phyloP scores from a whole-genome alignment of 64 coral and sea anemone species.

The Stichodactyla mertensii region DNA sequence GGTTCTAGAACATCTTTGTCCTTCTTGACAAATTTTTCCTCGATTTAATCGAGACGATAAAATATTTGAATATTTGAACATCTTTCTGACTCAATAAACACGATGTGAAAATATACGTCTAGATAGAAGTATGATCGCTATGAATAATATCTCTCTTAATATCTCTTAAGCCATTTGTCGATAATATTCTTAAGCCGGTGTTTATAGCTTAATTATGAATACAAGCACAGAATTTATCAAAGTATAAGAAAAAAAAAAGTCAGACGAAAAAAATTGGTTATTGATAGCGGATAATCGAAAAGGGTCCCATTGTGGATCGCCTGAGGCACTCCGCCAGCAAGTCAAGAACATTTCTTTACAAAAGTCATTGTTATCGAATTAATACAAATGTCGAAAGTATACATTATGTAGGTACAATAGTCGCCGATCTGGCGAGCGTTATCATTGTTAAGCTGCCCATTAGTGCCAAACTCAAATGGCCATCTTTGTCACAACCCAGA shows the following conservation, averaged over 20 bases:
- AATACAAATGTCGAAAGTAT: not conserved
- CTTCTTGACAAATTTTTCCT: not conserved
- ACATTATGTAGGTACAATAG: not conserved
- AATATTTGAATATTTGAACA: not conserved
- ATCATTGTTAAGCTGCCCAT: not conserved
- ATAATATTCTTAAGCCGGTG: too few species aligned
- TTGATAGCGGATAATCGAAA: not conserved
- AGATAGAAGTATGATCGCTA: too few species aligned
- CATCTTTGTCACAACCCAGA: too few species aligned
- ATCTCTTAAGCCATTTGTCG: too few species aligned
- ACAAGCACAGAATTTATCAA: not conserved
- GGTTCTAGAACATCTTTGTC: not conserved
- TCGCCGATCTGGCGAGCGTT: not conserved
- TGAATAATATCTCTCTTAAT: too few species aligned
- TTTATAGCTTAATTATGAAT: not conserved
- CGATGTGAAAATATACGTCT: too few species aligned
- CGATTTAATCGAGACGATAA: not conserved
- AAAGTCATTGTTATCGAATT: not conserved
- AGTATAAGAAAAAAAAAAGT: too few species aligned
- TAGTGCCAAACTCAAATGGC: too few species aligned
- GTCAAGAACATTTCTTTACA: not conserved
- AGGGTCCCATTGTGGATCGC: not conserved
- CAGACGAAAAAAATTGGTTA: not conserved
- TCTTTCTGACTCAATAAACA: too few species aligned
- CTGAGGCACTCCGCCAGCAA: not conserved